Evolutionary conservation across 2,888 invertebrate species (phyloP), one percentile per base, ranked within the genome.

Genomic region (Eustalomyia histrio): DNA sequence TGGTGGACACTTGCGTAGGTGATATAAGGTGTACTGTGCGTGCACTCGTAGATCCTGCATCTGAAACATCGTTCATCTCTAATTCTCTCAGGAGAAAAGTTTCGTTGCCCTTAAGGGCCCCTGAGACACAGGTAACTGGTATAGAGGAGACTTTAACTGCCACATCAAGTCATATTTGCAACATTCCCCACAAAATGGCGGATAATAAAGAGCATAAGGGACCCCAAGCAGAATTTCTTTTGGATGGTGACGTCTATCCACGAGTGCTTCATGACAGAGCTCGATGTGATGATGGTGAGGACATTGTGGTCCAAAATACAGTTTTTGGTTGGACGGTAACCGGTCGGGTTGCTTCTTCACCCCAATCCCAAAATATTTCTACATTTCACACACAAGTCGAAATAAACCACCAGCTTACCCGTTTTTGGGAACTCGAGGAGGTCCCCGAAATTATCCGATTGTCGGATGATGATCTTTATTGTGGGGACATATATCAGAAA

Each of bases 371-470:
- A 18, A 53, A 4, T n/a, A 53, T 9, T n/a, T 17, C 53, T 17
- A 53, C 9, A 9, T n/a, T 9, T 53, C 7, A 5, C 14, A 10
- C 17, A 18, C 9, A 10, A 17, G 18, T 16, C 10, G 10, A 53
- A 18, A 17, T 18, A 17, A 17, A 21, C 10, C 21, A 53, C 12
- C 21, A 16, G 17, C 17, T 53, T 9, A 53, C 18, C 12, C 53
- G 18, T 53, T 53, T 53, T 53, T 53, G 53, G 53, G 53, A 53
- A 18, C 17, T 18, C 10, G n/a, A n/a, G n/a, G n/a, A n/a, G n/a
- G n/a, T n/a, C n/a, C n/a, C n/a, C n/a, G n/a, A n/a, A n/a, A n/a
- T n/a, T n/a, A n/a, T n/a, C n/a, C 17, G 2, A 53, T 10, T 17
- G 18, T 53, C 53, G 9, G 53, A 10, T 10, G 4, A 53, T 17